Percentiles rank a stretch among this genome's conserved stretches.
Conservation (phyloP, 2,888 invertebrate genomes). For the Dinocampus coccinellae region DNA sequence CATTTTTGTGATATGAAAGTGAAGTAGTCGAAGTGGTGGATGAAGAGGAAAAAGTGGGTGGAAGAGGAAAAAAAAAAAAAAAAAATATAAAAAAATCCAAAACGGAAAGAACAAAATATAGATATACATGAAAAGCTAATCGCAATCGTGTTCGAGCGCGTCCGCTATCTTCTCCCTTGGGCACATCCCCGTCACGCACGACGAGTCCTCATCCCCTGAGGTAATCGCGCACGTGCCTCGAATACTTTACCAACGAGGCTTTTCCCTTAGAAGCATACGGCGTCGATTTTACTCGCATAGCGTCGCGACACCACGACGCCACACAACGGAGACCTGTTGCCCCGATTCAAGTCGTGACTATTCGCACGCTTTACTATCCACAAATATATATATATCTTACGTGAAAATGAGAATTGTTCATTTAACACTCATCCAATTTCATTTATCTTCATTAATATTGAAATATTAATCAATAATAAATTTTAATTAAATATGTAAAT, state of each 20-base stretch:
- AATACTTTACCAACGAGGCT: constrained; percentile 41
- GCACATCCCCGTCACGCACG: constrained; percentile 49
- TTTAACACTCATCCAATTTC: too few relatives aligned
- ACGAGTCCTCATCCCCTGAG: constrained; percentile 45
- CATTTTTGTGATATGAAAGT: constrained; percentile 16
- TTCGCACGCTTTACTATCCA: neutral
- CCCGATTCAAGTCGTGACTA: constrained; percentile 33
- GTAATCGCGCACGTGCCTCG: constrained; percentile 51
- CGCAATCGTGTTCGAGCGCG: constrained; percentile 30
- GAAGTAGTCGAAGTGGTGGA: constrained; percentile 13
- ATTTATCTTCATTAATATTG: neutral
- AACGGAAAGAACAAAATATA: neutral
- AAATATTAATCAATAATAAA: neutral
- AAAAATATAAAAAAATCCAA: neutral
- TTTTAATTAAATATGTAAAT: too few relatives aligned
- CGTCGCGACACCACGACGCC: constrained; percentile 46
- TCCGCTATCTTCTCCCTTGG: constrained; percentile 34
- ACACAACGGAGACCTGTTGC: constrained; percentile 55
- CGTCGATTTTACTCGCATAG: constrained; percentile 46
- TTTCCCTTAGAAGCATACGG: constrained; percentile 32
- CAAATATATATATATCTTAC: neutral
- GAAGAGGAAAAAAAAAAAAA: neutral
- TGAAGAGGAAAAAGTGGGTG: too few relatives aligned
- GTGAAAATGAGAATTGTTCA: neutral
- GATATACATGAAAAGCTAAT: constrained; percentile 29